These are phyloP conservation scores for Cremastobaeus sp. DNA, from an alignment of 2,888 invertebrate species.

Conservation along the genomic window DNA sequence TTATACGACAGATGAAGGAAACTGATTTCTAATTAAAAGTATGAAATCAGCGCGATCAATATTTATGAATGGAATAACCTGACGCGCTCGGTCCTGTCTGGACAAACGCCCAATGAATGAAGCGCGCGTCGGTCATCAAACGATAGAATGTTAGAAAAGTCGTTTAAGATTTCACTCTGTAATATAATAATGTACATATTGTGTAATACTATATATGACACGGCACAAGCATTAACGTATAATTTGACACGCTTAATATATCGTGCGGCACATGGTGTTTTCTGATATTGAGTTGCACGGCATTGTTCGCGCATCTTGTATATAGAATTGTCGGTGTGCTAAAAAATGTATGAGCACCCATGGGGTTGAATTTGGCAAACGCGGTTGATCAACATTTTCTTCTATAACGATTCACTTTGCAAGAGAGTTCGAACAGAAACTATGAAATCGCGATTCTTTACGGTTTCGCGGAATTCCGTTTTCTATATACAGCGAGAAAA, in stretches of 20 bases:
- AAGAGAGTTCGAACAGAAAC: too few relatives aligned
- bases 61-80: slow-evolving; percentile 8
- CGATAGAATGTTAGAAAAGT: slow-evolving; percentile 12
- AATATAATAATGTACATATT: slow-evolving; percentile 22
- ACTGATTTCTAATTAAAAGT: too few relatives aligned
- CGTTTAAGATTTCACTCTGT: slow-evolving; percentile 20
- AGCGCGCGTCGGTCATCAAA: slow-evolving; percentile 12
- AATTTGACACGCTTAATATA: slow-evolving; percentile 33
- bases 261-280: slow-evolving; percentile 8
- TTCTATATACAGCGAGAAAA: too few relatives aligned
- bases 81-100: too few relatives aligned
- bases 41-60: slow-evolving; percentile 7
- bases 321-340: slow-evolving; percentile 11
- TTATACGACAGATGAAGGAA: neutral
- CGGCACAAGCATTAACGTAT: slow-evolving; percentile 25
- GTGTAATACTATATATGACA: slow-evolving; percentile 43
- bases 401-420: too few relatives aligned
- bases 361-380: too few relatives aligned
- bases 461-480: too few relatives aligned
- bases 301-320: slow-evolving; percentile 20
- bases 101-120: too few relatives aligned
- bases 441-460: too few relatives aligned
- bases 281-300: slow-evolving; percentile 28
- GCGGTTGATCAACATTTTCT: too few relatives aligned
- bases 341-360: too few relatives aligned